phyloP scores from a whole-genome alignment of 2,113 vertebrate genomes.

The Lates calcarifer region DNA sequence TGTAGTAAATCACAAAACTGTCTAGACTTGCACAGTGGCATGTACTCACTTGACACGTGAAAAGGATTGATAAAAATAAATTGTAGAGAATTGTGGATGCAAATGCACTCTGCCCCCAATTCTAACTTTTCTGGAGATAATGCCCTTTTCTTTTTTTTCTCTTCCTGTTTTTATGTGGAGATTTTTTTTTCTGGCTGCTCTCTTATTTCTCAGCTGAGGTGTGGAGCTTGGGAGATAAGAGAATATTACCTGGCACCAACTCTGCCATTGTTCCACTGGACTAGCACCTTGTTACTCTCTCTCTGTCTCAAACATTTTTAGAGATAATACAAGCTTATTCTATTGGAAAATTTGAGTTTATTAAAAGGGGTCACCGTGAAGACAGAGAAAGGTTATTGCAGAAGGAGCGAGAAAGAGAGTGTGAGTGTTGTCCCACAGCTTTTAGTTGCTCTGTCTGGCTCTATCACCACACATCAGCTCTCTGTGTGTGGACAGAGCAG shows the following conservation, averaged over 20 bases:
- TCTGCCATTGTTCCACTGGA: constrained; percentile 64
- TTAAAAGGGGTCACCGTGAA: constrained; percentile 57
- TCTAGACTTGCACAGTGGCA: constrained; percentile 14
- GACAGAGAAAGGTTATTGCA: constrained; percentile 51
- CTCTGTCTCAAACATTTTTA: constrained; percentile 52
- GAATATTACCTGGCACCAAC: constrained; percentile 68
- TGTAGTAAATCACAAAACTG: constrained; percentile 10
- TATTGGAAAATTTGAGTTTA: constrained; percentile 59
- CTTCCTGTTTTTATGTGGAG: constrained; percentile 20
- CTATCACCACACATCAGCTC: constrained; percentile 9
- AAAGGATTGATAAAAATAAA: constrained; percentile 49
- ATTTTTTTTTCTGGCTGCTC: constrained; percentile 22
- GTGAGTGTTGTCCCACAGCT: constrained; percentile 40
- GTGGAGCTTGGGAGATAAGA: constrained; percentile 62
- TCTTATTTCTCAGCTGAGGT: constrained; percentile 48
- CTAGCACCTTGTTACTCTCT: constrained; percentile 54
- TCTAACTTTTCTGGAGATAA: constrained; percentile 50
- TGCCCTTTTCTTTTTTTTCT: constrained; percentile 6
- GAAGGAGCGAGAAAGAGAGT: constrained; percentile 11
- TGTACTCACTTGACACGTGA: constrained; percentile 33
- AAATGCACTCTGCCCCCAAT: constrained; percentile 38
- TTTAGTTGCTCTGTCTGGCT: constrained; percentile 41
- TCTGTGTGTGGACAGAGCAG: constrained; percentile 55
- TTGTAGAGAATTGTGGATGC: constrained; percentile 41
- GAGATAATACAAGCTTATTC: constrained; percentile 61